Base-by-base conservation (phyloP, 1,140 invertebrate species). In the Dendrolimus kikuchii region DNA sequence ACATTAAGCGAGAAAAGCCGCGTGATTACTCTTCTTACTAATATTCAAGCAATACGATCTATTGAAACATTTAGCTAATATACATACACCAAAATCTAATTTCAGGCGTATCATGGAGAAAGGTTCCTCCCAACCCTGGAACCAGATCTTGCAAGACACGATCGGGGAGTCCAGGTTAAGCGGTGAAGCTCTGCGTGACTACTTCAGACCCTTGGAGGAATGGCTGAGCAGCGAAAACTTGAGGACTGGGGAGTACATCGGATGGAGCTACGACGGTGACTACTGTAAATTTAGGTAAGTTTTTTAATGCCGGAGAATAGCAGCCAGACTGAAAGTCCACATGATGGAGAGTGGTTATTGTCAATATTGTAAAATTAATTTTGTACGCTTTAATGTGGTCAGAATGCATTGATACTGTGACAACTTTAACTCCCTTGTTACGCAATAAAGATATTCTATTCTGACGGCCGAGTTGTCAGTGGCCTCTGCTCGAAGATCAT, bases 141-240 rank as follows among this genome's bases (percentile, higher is more conserved):
- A 92, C 52, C 92, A 96, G 58, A 91, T 93, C 0, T 88, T 99
- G 44, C 89, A 92, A 60, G 92, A 93, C 60, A 90, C 95, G 0
- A 95, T 94, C 1, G 95, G 95, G 7, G 93, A 95, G 69, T 88
- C 88, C 7, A 89, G 92, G 46, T 87, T 99, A 46, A 93, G 94
- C 72, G 94, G 96, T 8, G 89, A 89, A 40, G 95, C 97, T 0
- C 78, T 99, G n/a, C 81, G 95, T 46, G 94, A 98, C 70, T 99
- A 97, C 82, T 99, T 99, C 89, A 88, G 92, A 9, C 98, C 97
- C 0, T 88, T 99, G 5, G 92, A 95, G 68, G 92, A 96, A 36
- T 99, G 96, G 96, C 88, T 99, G 49, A 89, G 93, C 42, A 92
- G 91, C 61, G 94, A 97, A 71, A 95, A 95, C 73, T 80, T 95